phyloP scores from a whole-genome alignment of 2,113 vertebrate genomes.

The Oxygymnocypris stewartii region DNA sequence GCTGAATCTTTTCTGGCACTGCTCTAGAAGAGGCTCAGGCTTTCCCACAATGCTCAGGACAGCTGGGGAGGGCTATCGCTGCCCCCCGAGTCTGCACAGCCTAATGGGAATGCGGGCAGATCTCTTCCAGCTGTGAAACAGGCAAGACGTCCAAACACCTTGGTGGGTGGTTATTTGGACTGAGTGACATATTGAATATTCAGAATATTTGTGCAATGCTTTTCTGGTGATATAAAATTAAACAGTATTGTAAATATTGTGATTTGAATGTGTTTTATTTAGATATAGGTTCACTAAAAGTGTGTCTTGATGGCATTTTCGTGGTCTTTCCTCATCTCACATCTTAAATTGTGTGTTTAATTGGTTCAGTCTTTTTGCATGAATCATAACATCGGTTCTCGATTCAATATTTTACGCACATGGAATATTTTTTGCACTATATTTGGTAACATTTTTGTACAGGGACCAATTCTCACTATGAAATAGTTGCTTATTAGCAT shows the following conservation, averaged over 20 bases:
- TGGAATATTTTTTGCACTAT: background rate
- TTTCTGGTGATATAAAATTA: background rate
- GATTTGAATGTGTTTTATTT: background rate
- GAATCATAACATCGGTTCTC: background rate
- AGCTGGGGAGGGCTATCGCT: slow-evolving; percentile 55
- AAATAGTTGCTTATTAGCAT: too few species aligned
- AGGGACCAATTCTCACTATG: too few species aligned
- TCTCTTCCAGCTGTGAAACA: slow-evolving; percentile 57
- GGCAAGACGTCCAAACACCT: slow-evolving; percentile 42
- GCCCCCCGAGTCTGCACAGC: slow-evolving; percentile 49
- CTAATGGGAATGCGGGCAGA: slow-evolving; percentile 53
- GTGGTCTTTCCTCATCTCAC: background rate
- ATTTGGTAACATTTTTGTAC: background rate
- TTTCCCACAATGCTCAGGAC: slow-evolving; percentile 57
- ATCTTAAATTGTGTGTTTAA: background rate
- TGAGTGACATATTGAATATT: background rate
- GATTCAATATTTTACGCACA: background rate
- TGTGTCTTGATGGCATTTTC: background rate
- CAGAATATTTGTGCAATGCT: background rate
- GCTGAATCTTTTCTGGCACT: slow-evolving; percentile 53
- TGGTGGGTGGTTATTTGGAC: slow-evolving; percentile 38
- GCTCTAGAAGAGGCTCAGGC: slow-evolving; percentile 49
- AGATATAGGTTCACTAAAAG: background rate
- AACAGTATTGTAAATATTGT: background rate
- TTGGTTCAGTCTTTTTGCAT: background rate